These are phyloP conservation scores for Bufo bufo DNA, from an alignment of 2,113 vertebrate species.

Conservation along the genomic window DNA sequence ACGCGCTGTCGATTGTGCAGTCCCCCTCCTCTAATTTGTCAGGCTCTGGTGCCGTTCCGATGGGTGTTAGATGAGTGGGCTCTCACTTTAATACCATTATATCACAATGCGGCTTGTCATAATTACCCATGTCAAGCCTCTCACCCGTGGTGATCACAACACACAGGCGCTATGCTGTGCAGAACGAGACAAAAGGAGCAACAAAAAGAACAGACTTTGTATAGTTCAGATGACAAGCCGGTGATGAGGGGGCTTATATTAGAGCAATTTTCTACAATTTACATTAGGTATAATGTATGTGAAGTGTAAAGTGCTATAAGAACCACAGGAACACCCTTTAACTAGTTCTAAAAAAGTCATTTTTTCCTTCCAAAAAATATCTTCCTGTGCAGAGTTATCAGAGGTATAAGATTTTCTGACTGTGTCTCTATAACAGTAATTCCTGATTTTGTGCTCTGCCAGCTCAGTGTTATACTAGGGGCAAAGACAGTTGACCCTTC, in stretches of 20 bases:
- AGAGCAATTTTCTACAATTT: neutral
- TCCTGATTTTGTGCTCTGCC: neutral
- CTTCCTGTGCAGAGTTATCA: too few species aligned
- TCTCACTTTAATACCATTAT: constrained; percentile 15
- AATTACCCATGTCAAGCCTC: constrained; percentile 39
- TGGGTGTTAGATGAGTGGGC: constrained; percentile 44
- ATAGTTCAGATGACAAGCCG: neutral
- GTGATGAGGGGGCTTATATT: constrained; percentile 3
- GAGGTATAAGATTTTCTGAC: neutral
- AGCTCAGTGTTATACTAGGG: neutral
- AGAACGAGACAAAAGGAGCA: constrained; percentile 3
- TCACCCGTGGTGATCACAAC: constrained; percentile 6
- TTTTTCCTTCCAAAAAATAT: neutral
- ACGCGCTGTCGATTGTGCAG: neutral
- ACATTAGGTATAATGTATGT: neutral
- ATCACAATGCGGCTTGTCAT: constrained; percentile 39
- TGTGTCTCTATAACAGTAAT: too few species aligned
- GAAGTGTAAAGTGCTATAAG: neutral
- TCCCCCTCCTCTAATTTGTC: neutral
- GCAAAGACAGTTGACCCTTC: too few species aligned
- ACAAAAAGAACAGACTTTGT: neutral
- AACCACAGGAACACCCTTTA: neutral
- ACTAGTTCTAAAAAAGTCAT: neutral
- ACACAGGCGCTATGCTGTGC: neutral
- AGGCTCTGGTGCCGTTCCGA: neutral